A percentile compares a stretch with the other conserved stretches of the same genome.
Conservation (phyloP, 2,888 invertebrate species). For the Andrena chrysosceles region DNA sequence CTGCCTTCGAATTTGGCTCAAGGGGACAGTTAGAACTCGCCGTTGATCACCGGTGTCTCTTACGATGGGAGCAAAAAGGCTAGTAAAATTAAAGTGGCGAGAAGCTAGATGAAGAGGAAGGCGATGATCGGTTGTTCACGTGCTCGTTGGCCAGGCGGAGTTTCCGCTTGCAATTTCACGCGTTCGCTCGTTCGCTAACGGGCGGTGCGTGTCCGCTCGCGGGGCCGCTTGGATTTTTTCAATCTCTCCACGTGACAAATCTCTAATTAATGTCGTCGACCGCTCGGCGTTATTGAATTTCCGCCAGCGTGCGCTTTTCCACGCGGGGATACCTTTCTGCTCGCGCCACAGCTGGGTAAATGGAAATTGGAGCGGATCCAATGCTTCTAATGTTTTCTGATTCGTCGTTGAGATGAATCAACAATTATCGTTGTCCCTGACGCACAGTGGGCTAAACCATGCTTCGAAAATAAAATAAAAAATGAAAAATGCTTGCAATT, state of each 20-base stretch:
- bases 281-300: constrained; percentile 42
- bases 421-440: constrained; percentile 1
- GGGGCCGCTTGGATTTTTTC: constrained; percentile 21
- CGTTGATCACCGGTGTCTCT: neutral
- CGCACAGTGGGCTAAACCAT: neutral
- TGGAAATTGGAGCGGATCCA: constrained; percentile 27
- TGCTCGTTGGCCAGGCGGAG: constrained; percentile 7
- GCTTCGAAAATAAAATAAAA: too few relatives aligned
- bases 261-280: constrained; percentile 37
- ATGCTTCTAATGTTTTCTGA: constrained; percentile 4
- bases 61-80: neutral
- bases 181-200: neutral
- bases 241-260: constrained; percentile 32
- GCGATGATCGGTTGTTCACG: constrained; percentile 15
- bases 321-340: neutral
- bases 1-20: too few relatives aligned
- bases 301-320: constrained; percentile 23
- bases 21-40: too few relatives aligned
- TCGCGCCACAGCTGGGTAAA: constrained; percentile 3
- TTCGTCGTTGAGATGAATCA: constrained; percentile 10
- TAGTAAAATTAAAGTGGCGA: constrained; percentile 17
- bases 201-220: constrained; percentile 4
- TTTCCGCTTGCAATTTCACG: constrained; percentile 48
- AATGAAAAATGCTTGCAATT: too few relatives aligned
- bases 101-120: constrained; percentile 21